Base-by-base conservation (phyloP, 2,888 invertebrate genomes). In the Leucophenga montana region DNA sequence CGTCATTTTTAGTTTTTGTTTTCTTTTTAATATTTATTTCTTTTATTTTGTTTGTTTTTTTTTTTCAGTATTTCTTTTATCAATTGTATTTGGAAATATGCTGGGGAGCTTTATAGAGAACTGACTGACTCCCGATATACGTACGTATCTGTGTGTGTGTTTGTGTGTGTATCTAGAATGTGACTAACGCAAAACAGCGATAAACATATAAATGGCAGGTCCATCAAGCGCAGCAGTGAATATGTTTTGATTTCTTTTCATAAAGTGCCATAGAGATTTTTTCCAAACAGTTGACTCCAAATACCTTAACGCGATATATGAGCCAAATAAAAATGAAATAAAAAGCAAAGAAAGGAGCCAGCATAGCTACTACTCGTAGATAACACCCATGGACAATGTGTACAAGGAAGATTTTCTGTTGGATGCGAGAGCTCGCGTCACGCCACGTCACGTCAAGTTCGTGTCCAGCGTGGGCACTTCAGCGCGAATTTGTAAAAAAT, bases 171-270 rank as follows among this genome's bases (percentile, higher is more conserved):
- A 20, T 20, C 4, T 27, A 27, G 57, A 27, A 20, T 59, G 33
- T 33, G 59, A 5, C 22, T 22, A 56, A 20, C 59, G 31, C 5
- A 16, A 59, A 27, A 16, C 33, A 16, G 33, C 59, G 59, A 59
- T 59, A 59, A 59, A 59, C 59, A 59, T 27, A 59, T 64, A 48
- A 64, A 64, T 48, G 48, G 46, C 62, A 46, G 48, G 62, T 61
- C 62, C 62, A 64, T 64, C 62, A 64, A 22, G 44, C 48, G 46
- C 48, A 22, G 44, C 22, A 48, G 44, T 64, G 62, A 64, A 64
- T 64, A 64, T 64, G 62, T 64, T 64, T 64, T 48, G 22, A 22
- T 59, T 59, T 59, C n/a, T 33, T 59, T 31, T 59, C n/a, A 18
- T 59, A 16, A 4, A 16, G 13, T 59, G 14, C 27, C 14, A 18